phyloP scores from a whole-genome alignment of 2,888 invertebrate genomes.

The Mongoloraphidia duomilia region DNA sequence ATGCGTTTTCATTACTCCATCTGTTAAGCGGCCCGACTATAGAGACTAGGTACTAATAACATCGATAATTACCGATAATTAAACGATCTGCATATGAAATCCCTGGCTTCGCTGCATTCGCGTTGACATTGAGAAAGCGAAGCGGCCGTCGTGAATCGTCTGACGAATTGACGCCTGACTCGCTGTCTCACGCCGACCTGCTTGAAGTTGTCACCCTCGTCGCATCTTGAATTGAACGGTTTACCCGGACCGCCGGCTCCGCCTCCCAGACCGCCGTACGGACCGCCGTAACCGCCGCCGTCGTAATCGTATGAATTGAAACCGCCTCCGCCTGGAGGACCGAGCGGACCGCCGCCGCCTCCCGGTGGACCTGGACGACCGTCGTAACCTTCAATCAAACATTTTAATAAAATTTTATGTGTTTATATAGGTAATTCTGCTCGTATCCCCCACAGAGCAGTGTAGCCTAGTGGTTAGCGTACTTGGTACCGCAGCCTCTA shows the following conservation, averaged over 20 bases:
- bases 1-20: too few species aligned
- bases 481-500: too few species aligned
- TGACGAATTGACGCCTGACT: conserved; percentile 62
- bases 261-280: conserved; percentile 23
- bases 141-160: conserved; percentile 56
- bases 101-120: conserved; percentile 68
- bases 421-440: too few species aligned
- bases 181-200: conserved; percentile 66
- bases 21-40: too few species aligned
- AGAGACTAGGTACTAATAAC: too few species aligned
- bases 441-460: too few species aligned
- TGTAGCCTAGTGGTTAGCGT: too few species aligned
- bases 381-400: conserved; percentile 1
- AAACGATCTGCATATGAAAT: conserved; percentile 76
- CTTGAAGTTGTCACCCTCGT: conserved; percentile 67
- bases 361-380: conserved; percentile 14
- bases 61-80: conserved; percentile 51
- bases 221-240: conserved; percentile 49
- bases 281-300: conserved; percentile 20
- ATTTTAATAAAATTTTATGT: too few species aligned
- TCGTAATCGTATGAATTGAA: conserved; percentile 22
- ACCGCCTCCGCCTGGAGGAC: too few species aligned
- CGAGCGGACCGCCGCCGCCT: conserved; percentile 4
- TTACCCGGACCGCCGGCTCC: conserved; percentile 24
- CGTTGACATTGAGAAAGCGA: conserved; percentile 69